Conservation (phyloP, 2,888 invertebrate species). For the Timema podura region DNA sequence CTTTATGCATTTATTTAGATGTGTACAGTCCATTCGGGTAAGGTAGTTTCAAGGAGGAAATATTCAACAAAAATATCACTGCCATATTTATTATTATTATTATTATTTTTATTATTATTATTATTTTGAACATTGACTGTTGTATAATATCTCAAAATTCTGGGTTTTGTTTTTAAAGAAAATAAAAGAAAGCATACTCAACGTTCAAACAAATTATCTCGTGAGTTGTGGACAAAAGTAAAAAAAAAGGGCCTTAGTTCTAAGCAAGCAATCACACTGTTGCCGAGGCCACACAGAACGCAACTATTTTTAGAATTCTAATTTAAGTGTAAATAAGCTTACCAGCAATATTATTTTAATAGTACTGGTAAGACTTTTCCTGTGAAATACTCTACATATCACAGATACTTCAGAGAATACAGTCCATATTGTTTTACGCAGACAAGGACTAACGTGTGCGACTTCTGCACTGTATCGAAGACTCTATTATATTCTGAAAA, state of each 20-base stretch:
- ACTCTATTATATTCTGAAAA: neutral
- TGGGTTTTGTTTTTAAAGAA: no score
- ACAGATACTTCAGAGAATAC: conserved; percentile 6
- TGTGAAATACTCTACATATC: conserved; percentile 5
- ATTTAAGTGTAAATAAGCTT: conserved; percentile 3
- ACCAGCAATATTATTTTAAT: conserved; percentile 4
- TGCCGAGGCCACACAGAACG: conserved; percentile 7
- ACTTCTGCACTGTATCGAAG: neutral
- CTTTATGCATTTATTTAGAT: no score
- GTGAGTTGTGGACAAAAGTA: neutral
- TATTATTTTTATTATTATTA: no score
- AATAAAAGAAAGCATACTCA: no score
- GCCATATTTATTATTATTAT: no score
- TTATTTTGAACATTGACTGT: no score
- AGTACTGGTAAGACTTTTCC: neutral
- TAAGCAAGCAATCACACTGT: neutral
- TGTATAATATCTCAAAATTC: no score
- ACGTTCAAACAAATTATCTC: neutral
- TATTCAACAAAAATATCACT: no score
- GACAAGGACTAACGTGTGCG: neutral
- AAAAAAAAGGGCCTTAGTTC: neutral
- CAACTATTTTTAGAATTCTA: neutral
- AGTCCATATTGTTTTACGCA: neutral
- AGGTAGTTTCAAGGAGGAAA: no score
- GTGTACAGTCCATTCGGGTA: no score